Evolutionary conservation across 1,140 invertebrate genomes (phyloP), one percentile per base, ranked within the genome.

Genomic region (Chlorops oryzae): DNA sequence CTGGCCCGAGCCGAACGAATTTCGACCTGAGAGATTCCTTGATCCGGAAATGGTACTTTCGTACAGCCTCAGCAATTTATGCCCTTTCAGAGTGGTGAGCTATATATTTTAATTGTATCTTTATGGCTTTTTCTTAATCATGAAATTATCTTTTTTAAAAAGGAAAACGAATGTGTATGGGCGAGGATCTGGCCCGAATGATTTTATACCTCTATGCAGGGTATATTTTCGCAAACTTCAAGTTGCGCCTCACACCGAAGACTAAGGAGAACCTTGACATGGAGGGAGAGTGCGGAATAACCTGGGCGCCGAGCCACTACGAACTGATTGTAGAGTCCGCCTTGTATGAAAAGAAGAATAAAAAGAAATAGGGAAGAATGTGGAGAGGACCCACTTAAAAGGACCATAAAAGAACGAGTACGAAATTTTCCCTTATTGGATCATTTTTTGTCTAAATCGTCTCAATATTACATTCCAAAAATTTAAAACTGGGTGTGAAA

Each of bases 101-200:
- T 40, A 44, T 34, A 48, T 20, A 37, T 1, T n/a, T 12, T 12
- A 54, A 15, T 18, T 17, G n/a, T 25, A 39, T 23, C 12, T 37
- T n/a, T 37, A 6, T 37, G 20, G n/a, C 1, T 41, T 21, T 3
- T 41, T 41, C 25, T 41, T 23, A n/a, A 27, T 21, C 10, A 21
- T 18, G 22, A 20, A 45, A 44, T 25, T 22, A 43, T 24, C 43
- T 34, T 27, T 28, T 13, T 15, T 27, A 22, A 47, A 47, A 18
- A n/a, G 18, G 22, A 32, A 89, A 90, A 65, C 77, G 89, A 25
- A 83, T 87, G 74, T 95, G 91, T 70, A 78, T 90, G 0, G 91
- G 91, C 4, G 90, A 94, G 54, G 87, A 90, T 59, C 65, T 94
- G 28, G 88, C 88, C 1, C 78, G 77, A 51, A 88, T 89, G 81